Evolutionary conservation across 1,140 invertebrate species (phyloP).

Genomic region (Drosophila seguyi): DNA sequence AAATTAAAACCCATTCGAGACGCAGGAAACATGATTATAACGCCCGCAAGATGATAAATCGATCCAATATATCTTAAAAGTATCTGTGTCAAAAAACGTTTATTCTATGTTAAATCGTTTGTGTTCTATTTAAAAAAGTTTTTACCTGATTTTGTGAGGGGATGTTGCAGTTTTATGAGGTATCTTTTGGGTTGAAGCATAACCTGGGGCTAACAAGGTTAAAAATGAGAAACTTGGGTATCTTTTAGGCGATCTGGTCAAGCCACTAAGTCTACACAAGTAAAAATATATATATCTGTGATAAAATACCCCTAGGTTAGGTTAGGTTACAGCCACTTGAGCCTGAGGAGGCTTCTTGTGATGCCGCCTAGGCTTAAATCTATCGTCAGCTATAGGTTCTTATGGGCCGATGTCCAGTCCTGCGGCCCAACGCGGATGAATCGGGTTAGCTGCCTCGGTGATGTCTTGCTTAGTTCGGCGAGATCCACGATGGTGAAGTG

Average conservation of each 20-base stretch:
- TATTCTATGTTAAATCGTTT: conserved; percentile 31
- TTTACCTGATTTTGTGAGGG: neutral
- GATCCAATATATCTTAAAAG: conserved; percentile 60
- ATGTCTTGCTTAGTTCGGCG: no score
- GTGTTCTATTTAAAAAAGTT: conserved; percentile 27
- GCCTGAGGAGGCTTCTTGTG: no score
- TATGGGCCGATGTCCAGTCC: no score
- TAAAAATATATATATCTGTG: neutral
- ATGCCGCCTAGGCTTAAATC: no score
- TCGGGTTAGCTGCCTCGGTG: no score
- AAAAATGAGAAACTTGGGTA: neutral
- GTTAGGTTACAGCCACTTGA: no score
- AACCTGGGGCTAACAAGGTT: conserved; percentile 1
- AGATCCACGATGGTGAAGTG: no score
- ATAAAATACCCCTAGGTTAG: neutral
- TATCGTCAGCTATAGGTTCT: no score
- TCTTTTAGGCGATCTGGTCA: conserved; percentile 24
- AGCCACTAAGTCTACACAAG: neutral
- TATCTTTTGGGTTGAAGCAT: conserved; percentile 5
- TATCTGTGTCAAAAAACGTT: conserved; percentile 52
- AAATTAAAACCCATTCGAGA: conserved; percentile 68
- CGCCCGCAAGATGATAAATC: conserved; percentile 60
- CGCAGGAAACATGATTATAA: conserved; percentile 56
- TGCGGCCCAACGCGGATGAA: no score
- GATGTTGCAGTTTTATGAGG: neutral